Base-by-base conservation (phyloP, 2,888 invertebrate species). In the Drosophila gaucha region DNA sequence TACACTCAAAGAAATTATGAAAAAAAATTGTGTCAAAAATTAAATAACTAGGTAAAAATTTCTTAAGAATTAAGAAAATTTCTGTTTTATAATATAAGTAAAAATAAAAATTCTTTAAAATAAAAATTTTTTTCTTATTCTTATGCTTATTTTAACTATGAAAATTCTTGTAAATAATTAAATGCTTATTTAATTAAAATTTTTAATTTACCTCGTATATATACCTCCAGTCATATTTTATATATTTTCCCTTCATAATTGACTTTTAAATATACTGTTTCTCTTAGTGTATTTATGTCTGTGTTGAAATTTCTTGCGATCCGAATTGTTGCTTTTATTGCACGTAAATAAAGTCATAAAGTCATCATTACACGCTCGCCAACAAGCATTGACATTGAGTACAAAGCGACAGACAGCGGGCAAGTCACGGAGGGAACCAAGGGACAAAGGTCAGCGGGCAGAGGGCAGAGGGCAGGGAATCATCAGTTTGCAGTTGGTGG, bases 291-390 rank as follows among this genome's bases (percentile, higher is more conserved):
- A 49, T 43, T 20, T 28, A 24, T 33, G 54, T 38, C 26, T 58
- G 24, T 22, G 35, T 33, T 14, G 38, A 67, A 67, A 56, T 74
- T 35, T 56, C 56, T 49, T 49, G 31, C 51, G 50, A 58, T 52
- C 55, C 28, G 66, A 74, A 74, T 69, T 69, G 70, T 58, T 63
- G 70, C 60, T 74, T 75, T 85, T 82, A 82, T 77, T 85, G 85
- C 79, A 82, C 82, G 77, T 85, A 82, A 85, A 82, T 85, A 82
- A 78, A 82, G 85, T 74, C 76, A 82, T 82, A 82, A 82, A 82
- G 82, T 85, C 85, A 82, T 82, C 85, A 82, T 82, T 85, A 82
- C 84, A 82, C 63, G 76, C 58, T 66, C 69, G 83, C 72, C 78
- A 80, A 83, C 74, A 74, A 69, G 67, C 66, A 47, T 56, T 60